Percentiles rank a stretch among this genome's conserved stretches.
phyloP scores from a whole-genome alignment of 2,113 vertebrate genomes.

The Scomber scombrus region DNA sequence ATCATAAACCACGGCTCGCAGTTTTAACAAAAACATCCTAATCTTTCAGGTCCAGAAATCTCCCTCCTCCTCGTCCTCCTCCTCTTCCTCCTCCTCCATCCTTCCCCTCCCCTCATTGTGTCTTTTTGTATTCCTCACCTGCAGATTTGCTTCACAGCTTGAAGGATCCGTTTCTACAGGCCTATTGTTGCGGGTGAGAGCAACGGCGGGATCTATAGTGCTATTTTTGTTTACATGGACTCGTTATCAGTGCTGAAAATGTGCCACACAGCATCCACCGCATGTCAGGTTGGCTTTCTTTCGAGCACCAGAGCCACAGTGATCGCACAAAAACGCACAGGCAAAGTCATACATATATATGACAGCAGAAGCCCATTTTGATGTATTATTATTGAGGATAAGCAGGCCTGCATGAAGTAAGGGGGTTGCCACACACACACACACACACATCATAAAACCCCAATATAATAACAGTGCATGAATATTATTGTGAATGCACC shows the following conservation, averaged over 20 bases:
- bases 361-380: not conserved
- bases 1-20: constrained; percentile 3
- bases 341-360: not conserved
- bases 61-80: too few species aligned
- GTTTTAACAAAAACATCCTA: not conserved
- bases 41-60: not conserved
- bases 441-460: not conserved
- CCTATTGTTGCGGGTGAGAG: constrained; percentile 1
- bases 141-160: not conserved
- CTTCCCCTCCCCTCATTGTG: too few species aligned
- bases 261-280: constrained; percentile 12
- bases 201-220: constrained; percentile 13
- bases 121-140: not conserved
- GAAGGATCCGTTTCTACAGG: constrained; percentile 3
- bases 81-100: too few species aligned
- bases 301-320: not conserved
- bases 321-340: not conserved
- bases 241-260: constrained; percentile 48
- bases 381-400: not conserved
- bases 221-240: constrained; percentile 72
- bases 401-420: constrained; percentile 5
- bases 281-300: constrained; percentile 7
- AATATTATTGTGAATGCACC: not conserved
- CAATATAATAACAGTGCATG: not conserved
- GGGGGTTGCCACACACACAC: not conserved